Base-by-base conservation (phyloP, 2,113 vertebrate genomes). In the Stercorarius parasiticus region DNA sequence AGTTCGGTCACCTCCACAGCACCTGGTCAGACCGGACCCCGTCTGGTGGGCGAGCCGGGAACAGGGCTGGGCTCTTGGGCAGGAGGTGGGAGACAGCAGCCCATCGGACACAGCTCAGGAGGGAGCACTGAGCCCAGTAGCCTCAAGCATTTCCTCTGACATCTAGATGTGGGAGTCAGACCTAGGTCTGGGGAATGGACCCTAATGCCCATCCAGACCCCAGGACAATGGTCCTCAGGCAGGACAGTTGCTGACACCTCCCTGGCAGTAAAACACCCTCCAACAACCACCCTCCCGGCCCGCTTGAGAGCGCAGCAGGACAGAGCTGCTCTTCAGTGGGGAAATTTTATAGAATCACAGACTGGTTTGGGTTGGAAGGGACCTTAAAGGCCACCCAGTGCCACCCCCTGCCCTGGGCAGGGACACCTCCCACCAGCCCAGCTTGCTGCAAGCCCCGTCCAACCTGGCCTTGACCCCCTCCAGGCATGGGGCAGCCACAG, bases 181-280 rank as follows among this genome's bases (percentile, higher is more conserved):
- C 8, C 61, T 20, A 6, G 30, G 58, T 13, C 49, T 10, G 1
- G 6, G 36, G 17, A 45, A 45, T 17, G 45, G 45, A 45, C 43
- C 43, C 8, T 45, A 45, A 45, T 8, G 43, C 43, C 17, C 43
- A 45, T 45, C 43, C n/a, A n/a, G 25, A 22, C n/a, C 5, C 11
- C 2, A 3, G 15, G 21, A 38, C 2, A 2, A 11, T 2, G 7
- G 5, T 30, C 16, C 59, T 6, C 11, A 27, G n/a, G n/a, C 59
- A 17, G 7, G 27, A 53, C 18, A 6, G 40, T 7, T 9, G 2
- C 67, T 4, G 12, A 34, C 30, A 22, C 5, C 34, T 34, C n/a
- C 40, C 56, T 13, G 29, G 34, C 32, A 30, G 25, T 7, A 25
- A 7, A 50, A 13, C 23, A 9, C 86, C n/a, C 40, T 11, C 38